Evolutionary conservation across 23 tunicate species (phyloP), one percentile per base, ranked within the genome.

Genomic region (Oikopleura dioica): DNA sequence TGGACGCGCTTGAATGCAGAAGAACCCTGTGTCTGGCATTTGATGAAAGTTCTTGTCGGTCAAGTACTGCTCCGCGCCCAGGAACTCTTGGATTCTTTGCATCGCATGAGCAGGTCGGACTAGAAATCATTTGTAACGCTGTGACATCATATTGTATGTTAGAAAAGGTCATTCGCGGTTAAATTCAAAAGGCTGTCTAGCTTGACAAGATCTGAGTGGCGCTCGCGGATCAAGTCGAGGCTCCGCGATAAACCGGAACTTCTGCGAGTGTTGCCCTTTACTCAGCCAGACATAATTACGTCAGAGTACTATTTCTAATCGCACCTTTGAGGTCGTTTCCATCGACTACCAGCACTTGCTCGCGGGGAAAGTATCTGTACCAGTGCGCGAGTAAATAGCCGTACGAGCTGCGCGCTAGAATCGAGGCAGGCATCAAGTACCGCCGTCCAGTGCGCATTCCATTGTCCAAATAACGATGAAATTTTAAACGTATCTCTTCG

Each of bases 101-200:
- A 63, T 63, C 33, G 72, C 72, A 63, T 63, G 72, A 2, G 72
- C 72, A 2, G 72, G 72, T 28, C 72, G 72, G 33, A 63, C 72
- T 63, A 21, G 26, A 63, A n/a, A n/a, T n/a, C n/a, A n/a, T n/a
- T n/a, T n/a, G n/a, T n/a, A n/a, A n/a, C n/a, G n/a, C n/a, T n/a
- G n/a, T n/a, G n/a, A n/a, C n/a, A n/a, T n/a, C n/a, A n/a, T n/a
- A n/a, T n/a, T n/a, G n/a, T n/a, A n/a, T n/a, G n/a, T n/a, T n/a
- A n/a, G n/a, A n/a, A n/a, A n/a, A n/a, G n/a, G n/a, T n/a, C n/a
- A n/a, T n/a, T n/a, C n/a, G n/a, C n/a, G n/a, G n/a, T n/a, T n/a
- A n/a, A n/a, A n/a, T n/a, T n/a, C n/a, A n/a, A n/a, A n/a, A n/a
- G n/a, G n/a, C n/a, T n/a, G n/a, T n/a, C n/a, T n/a, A n/a, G n/a